phyloP scores from a whole-genome alignment of 2,113 vertebrate species.

The Setophaga petechia region DNA sequence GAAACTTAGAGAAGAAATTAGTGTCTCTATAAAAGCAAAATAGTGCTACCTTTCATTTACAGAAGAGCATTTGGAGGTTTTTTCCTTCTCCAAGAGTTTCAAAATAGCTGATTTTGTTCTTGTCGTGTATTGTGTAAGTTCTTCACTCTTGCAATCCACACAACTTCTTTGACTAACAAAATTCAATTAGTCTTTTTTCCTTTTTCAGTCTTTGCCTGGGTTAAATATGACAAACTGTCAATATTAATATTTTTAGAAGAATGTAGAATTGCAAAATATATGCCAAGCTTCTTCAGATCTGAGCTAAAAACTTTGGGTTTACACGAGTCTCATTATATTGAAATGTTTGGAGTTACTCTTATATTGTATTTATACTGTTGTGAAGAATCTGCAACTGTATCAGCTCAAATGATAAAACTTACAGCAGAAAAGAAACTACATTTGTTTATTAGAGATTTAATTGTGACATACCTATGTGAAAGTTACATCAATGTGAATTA shows the following conservation, averaged over 20 bases:
- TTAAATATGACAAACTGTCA: background rate
- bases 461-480: background rate
- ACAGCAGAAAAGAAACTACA: background rate
- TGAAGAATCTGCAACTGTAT: background rate
- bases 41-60: background rate
- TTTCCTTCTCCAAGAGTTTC: background rate
- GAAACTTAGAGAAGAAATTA: background rate
- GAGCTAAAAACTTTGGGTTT: background rate
- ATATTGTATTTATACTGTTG: rapidly evolving
- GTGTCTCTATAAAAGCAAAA: background rate
- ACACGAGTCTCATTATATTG: background rate
- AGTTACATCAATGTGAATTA: background rate
- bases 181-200: background rate
- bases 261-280: background rate
- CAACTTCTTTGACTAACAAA: background rate
- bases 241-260: background rate
- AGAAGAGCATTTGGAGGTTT: background rate
- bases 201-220: background rate
- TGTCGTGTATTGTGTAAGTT: background rate
- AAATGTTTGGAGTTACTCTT: background rate
- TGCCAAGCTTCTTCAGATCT: background rate
- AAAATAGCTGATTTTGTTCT: background rate
- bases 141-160: background rate
- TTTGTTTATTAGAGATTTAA: background rate
- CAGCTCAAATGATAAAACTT: background rate